Conservation (phyloP, 2,113 vertebrate species). For the Campylomormyrus tamandua region DNA sequence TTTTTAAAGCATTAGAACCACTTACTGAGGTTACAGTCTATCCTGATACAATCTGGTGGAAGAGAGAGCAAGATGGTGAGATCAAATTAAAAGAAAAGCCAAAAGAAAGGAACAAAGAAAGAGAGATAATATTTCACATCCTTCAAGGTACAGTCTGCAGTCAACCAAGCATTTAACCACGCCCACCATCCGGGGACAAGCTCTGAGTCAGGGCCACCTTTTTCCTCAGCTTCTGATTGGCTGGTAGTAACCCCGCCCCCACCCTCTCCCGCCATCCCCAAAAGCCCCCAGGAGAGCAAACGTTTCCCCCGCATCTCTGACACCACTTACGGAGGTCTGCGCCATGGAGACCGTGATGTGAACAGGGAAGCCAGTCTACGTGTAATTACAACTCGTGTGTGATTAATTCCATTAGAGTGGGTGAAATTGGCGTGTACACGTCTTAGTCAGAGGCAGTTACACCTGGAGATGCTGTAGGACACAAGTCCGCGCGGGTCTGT, state of each 20-base stretch:
- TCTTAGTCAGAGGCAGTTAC: background rate
- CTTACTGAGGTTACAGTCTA: conserved; percentile 98
- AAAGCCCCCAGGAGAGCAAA: conserved; percentile 20
- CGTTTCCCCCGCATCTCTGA: background rate
- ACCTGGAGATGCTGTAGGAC: background rate
- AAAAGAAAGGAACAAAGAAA: conserved; percentile 60
- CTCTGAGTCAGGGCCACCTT: conserved; percentile 69
- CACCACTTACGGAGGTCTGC: background rate
- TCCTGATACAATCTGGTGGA: conserved; percentile 92
- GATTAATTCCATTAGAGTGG: background rate
- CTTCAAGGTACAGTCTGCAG: conserved; percentile 88
- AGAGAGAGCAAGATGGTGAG: conserved; percentile 78
- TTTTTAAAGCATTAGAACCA: conserved; percentile 60
- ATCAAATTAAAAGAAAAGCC: conserved; percentile 61
- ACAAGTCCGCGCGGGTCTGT: background rate
- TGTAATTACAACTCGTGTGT: background rate
- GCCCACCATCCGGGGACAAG: conserved; percentile 87
- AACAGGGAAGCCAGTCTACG: background rate
- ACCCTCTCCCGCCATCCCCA: conserved; percentile 22
- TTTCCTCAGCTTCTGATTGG: conserved; percentile 40
- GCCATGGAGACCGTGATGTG: background rate
- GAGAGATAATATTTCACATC: conserved; percentile 73
- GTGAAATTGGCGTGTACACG: background rate
- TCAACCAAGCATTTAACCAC: conserved; percentile 61
- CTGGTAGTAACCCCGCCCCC: background rate